Evolutionary conservation across 2,888 invertebrate genomes (phyloP).

Genomic region (Caenorhabditis japonica): DNA sequence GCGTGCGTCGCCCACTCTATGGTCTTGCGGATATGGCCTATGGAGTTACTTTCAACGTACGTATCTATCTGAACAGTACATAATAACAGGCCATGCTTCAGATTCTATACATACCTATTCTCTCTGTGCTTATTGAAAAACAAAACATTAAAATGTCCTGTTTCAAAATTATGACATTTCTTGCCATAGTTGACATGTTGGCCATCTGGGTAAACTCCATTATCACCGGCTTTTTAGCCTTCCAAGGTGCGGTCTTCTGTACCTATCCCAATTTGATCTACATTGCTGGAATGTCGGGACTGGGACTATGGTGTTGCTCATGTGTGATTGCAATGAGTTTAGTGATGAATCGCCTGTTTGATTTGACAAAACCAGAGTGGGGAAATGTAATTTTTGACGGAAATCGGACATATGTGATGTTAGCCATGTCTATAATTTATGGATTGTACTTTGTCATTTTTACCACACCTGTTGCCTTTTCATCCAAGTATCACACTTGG

Average conservation of each 20-base stretch:
- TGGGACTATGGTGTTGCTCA: conserved; percentile 51
- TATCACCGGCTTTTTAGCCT: conserved; percentile 21
- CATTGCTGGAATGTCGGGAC: conserved; percentile 26
- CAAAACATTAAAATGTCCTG: conserved; percentile 36
- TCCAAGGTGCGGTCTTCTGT: conserved; percentile 39
- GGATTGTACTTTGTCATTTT: conserved; percentile 46
- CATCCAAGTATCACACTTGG: conserved; percentile 47
- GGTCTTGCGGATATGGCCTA: conserved; percentile 24
- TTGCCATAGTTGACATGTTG: conserved; percentile 36
- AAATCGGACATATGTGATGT: conserved; percentile 25
- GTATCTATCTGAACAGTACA: too few relatives aligned
- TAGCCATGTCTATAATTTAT: conserved; percentile 42
- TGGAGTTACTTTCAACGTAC: conserved; percentile 27
- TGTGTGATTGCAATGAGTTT: conserved; percentile 52
- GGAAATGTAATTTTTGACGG: conserved; percentile 21
- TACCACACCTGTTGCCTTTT: conserved; percentile 48
- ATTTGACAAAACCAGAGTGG: conserved; percentile 29
- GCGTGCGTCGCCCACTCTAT: conserved; percentile 15
- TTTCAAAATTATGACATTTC: conserved; percentile 46
- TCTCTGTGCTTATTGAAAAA: conserved; percentile 26
- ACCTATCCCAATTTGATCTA: conserved; percentile 41
- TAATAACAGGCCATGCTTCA: not conserved
- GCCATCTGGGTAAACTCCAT: conserved; percentile 36
- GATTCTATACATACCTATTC: conserved; percentile 35
- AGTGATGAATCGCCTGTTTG: conserved; percentile 52